Evolutionary conservation across 2,113 vertebrate species (phyloP), one percentile per base, ranked within the genome.

Genomic region (Ailurus styani): DNA sequence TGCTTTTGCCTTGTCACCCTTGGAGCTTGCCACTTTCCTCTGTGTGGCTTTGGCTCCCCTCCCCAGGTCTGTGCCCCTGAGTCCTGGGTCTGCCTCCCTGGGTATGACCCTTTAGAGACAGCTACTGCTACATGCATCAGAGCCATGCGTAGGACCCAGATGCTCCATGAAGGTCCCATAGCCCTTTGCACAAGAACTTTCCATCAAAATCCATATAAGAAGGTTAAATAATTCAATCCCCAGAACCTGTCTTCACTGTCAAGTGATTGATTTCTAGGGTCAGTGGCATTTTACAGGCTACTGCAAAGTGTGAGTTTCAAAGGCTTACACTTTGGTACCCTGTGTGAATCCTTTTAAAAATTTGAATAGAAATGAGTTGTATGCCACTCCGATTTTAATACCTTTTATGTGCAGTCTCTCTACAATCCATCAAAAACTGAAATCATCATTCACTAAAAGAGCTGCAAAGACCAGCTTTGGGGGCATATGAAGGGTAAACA

Each of bases 11-110:
- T 52, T 25, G 29, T 47, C 18, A n/a, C 10, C 5, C 31, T 27
- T 12, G 45, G 25, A 17, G 5, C 31, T 60, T 15, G 6, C 11
- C 42, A 25, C 42, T n/a, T 34, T 42, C 55, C 55, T 50, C 78
- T 3, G 0, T 1, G 0, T 18, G 18, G 3, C 45, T 40, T 42
- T 20, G 15, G 34, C n/a, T 40, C 64, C 25, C 6, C 29, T 37
- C 12, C 66, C 21, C 1, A 2, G 8, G 23, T 75, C 34, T 90
- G 13, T 21, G 50, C 8, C 9, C 21, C 47, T 82, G 21, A 29
- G 54, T 78, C 21, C 64, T 64, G 20, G 50, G 23, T 42, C n/a
- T 37, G 45, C 64, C 81, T 15, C 3, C 52, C 15, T 27, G 34
- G 15, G 31, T 25, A 17, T 3, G 7, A 18, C 54, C 27, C 29